These are phyloP conservation scores for Phocides pigmalion DNA, from an alignment of 1,140 invertebrate genomes.

Conservation along the genomic window DNA sequence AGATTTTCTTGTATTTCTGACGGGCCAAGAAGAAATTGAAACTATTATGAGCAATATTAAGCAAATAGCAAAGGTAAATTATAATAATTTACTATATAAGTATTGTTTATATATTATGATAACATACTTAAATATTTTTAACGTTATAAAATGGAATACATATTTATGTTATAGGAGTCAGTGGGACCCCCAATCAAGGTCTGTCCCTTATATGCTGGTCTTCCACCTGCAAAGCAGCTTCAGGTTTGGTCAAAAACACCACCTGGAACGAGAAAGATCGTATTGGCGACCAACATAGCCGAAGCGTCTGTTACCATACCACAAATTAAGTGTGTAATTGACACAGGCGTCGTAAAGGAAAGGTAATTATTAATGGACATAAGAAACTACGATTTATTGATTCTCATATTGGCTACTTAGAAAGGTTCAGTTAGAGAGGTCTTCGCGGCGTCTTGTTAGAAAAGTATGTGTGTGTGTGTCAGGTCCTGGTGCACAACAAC, in stretches of 20 bases:
- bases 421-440: no score
- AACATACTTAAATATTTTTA: conserved; percentile 10
- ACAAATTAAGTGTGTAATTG: conserved; percentile 97
- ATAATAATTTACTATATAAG: conserved; percentile 4
- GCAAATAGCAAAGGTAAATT: conserved; percentile 87
- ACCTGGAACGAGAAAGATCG: conserved; percentile 91
- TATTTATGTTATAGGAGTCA: conserved; percentile 56
- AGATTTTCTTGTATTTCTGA: conserved; percentile 98
- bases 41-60: conserved; percentile 90
- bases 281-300: conserved; percentile 98
- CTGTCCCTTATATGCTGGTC: conserved; percentile 92
- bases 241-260: conserved; percentile 90
- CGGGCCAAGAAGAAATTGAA: conserved; percentile 99
- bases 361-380: no score
- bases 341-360: conserved; percentile 96
- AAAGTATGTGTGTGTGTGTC: no score
- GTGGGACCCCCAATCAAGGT: conserved; percentile 85
- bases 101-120: background rate
- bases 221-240: conserved; percentile 91
- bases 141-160: no score
- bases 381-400: no score
- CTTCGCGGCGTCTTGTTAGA: no score
- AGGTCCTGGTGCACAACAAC: conserved; percentile 91
- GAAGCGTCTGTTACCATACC: conserved; percentile 98
- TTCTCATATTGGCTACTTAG: no score